Conservation (phyloP, 2,113 vertebrate species). For the Crotalus horridus region DNA sequence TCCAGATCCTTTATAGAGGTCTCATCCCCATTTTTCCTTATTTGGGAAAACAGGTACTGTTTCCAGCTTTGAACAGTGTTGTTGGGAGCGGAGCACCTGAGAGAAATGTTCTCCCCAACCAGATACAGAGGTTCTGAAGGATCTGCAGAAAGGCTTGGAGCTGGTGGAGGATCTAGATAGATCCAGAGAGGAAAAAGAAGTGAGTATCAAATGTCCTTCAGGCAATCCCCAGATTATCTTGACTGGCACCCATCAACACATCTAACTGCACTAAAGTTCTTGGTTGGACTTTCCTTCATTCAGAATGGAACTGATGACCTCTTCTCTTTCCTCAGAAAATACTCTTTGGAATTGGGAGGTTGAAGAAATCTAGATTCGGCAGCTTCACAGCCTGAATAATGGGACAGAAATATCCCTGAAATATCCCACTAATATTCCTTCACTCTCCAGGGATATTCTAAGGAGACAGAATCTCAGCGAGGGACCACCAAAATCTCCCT, state of each 20-base stretch:
- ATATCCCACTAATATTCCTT: background rate
- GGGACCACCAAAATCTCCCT: background rate
- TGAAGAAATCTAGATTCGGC: background rate
- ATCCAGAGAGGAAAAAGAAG: background rate
- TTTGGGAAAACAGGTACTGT: background rate
- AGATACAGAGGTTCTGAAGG: background rate
- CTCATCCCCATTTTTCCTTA: accelerated
- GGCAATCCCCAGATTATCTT: background rate
- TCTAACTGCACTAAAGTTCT: background rate
- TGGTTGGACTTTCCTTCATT: background rate
- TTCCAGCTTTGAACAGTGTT: background rate
- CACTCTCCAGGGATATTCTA: background rate
- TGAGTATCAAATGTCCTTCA: background rate
- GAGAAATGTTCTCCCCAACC: background rate
- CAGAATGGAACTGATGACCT: background rate
- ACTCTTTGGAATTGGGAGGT: background rate
- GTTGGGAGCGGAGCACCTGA: background rate
- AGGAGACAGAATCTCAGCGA: background rate
- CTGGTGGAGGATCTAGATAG: background rate
- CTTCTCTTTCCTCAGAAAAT: background rate
- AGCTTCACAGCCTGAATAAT: background rate
- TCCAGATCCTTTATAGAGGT: background rate
- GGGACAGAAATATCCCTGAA: background rate
- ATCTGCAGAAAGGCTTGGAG: background rate
- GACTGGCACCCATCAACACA: background rate